These are phyloP conservation scores for Caenorhabditis inopinata DNA, from an alignment of 1,140 invertebrate genomes.

Conservation along the genomic window DNA sequence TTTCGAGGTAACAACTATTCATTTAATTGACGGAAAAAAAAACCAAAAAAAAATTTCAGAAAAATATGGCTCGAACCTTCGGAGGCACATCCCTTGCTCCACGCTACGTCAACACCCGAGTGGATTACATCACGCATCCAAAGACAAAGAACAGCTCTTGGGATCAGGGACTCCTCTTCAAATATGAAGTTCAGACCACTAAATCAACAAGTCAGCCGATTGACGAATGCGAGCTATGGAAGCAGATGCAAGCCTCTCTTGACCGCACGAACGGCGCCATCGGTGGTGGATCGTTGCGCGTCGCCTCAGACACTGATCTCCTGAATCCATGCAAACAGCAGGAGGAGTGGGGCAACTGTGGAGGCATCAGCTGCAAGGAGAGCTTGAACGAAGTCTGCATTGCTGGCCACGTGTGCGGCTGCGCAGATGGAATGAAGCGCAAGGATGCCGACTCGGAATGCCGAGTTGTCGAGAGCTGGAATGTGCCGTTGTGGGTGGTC, in stretches of 20 bases:
- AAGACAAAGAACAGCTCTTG: conserved; percentile 65
- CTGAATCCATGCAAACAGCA: conserved; percentile 59
- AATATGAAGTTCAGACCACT: conserved; percentile 58
- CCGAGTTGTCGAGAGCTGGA: conserved; percentile 60
- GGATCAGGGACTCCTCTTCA: conserved; percentile 61
- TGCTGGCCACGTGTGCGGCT: conserved; percentile 60
- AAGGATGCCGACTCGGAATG: conserved; percentile 52
- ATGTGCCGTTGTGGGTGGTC: conserved; percentile 61
- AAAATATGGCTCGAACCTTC: conserved; percentile 59
- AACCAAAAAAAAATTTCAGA: conserved; percentile 2
- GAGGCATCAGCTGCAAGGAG: conserved; percentile 56
- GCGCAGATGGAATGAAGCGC: conserved; percentile 61
- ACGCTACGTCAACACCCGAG: conserved; percentile 63
- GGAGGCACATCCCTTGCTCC: conserved; percentile 63
- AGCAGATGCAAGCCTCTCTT: conserved; percentile 57
- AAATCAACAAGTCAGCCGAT: conserved; percentile 49
- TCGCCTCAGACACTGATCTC: conserved; percentile 60
- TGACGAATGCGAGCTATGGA: conserved; percentile 63
- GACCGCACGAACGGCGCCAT: conserved; percentile 57
- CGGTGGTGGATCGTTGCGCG: conserved; percentile 58
- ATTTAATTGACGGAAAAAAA: not conserved
- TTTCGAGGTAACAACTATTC: conserved; percentile 41
- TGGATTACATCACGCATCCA: conserved; percentile 63
- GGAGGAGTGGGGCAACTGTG: conserved; percentile 57
- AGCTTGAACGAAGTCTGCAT: conserved; percentile 57